These are phyloP conservation scores for Tetheella fluctuosa DNA, from an alignment of 2,888 invertebrate genomes.

Conservation along the genomic window DNA sequence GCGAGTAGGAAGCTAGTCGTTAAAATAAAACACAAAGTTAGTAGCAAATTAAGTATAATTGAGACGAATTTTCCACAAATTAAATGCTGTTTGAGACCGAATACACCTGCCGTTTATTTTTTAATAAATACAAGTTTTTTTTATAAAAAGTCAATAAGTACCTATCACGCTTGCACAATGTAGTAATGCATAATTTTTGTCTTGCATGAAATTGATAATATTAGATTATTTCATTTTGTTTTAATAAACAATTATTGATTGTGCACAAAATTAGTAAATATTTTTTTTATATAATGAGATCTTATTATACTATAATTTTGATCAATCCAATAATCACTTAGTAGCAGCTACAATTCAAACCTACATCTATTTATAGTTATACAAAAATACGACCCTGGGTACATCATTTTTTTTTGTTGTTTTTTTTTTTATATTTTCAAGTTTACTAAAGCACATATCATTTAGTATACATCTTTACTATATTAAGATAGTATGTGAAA, in stretches of 20 bases:
- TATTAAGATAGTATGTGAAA: too few relatives aligned
- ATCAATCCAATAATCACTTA: neutral
- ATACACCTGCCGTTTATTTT: constrained; percentile 16
- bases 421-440: neutral
- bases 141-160: too few relatives aligned
- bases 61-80: constrained; percentile 18
- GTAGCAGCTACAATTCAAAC: neutral
- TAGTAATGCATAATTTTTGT: too few relatives aligned
- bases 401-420: neutral
- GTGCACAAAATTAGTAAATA: neutral
- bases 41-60: constrained; percentile 16
- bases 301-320: neutral
- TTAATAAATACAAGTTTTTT: constrained; percentile 4
- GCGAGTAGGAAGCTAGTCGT: too few relatives aligned
- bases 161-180: neutral
- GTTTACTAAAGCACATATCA: neutral
- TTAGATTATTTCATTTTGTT: neutral
- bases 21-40: neutral
- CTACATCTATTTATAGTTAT: neutral
- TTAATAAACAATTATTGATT: neutral
- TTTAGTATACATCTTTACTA: neutral
- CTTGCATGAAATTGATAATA: neutral
- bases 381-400: neutral
- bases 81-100: constrained; percentile 37
- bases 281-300: neutral